phyloP scores from a whole-genome alignment of 2,113 vertebrate genomes.

The Spea multiplicata region DNA sequence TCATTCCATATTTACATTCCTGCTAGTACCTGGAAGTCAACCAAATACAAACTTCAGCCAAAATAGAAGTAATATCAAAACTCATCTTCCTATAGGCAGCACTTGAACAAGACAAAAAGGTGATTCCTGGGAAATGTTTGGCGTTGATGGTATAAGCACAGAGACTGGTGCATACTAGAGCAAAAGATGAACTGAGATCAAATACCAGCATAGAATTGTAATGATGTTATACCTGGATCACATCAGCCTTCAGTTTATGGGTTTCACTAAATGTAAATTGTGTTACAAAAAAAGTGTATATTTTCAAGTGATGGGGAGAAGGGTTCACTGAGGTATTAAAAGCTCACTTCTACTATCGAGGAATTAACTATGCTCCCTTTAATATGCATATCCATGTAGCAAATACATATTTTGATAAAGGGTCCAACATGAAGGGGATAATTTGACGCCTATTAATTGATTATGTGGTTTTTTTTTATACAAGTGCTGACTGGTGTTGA shows the following conservation, averaged over 20 bases:
- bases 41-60: constrained; percentile 65
- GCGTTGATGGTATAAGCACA: constrained; percentile 39
- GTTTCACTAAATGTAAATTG: not conserved
- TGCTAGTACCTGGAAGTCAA: constrained; percentile 77
- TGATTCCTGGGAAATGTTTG: constrained; percentile 52
- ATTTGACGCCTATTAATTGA: too few species aligned
- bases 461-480: too few species aligned
- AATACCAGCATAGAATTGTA: not conserved
- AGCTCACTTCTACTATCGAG: too few species aligned
- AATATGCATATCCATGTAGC: too few species aligned
- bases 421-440: too few species aligned
- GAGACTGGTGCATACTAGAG: not conserved
- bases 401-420: too few species aligned
- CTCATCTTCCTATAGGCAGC: constrained; percentile 58
- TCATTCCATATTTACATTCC: constrained; percentile 86
- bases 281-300: not conserved
- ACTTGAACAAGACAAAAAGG: constrained; percentile 52
- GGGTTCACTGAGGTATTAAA: too few species aligned
- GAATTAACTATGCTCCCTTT: too few species aligned
- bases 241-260: not conserved
- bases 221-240: not conserved
- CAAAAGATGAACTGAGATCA: not conserved
- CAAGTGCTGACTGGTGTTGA: too few species aligned
- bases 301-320: too few species aligned
- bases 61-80: constrained; percentile 68